Evolutionary conservation across 1,140 invertebrate genomes (phyloP).

Genomic region (Drosophila mayri): DNA sequence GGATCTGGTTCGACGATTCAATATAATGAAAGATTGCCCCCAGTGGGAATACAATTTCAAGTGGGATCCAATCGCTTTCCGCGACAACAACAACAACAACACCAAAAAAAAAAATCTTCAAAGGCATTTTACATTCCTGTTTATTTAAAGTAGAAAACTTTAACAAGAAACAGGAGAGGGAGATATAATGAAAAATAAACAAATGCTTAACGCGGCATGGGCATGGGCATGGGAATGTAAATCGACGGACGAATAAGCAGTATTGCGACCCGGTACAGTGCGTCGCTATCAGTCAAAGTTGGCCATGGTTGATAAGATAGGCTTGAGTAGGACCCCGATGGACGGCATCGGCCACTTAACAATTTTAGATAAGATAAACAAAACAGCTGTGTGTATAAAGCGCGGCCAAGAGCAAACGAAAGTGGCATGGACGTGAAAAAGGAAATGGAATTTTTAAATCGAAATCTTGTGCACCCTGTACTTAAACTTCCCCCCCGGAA

Average conservation of each 20-base stretch:
- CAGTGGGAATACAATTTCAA: conserved; percentile 16
- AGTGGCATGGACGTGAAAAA: conserved; percentile 32
- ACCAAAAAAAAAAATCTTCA: conserved; percentile 25
- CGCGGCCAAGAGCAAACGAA: conserved; percentile 51
- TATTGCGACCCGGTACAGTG: conserved; percentile 39
- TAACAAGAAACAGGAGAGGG: conserved; percentile 24
- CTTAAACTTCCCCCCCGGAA: conserved; percentile 20
- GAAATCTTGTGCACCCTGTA: conserved; percentile 33
- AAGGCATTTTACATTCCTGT: conserved; percentile 20
- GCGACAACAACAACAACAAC: neutral
- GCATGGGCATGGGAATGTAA: conserved; percentile 11
- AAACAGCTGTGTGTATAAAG: conserved; percentile 59
- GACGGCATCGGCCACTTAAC: conserved; percentile 33
- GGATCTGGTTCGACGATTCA: neutral
- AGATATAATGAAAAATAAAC: conserved; percentile 47
- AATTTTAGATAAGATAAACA: conserved; percentile 52
- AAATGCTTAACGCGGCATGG: conserved; percentile 11
- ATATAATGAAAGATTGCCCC: conserved; percentile 1
- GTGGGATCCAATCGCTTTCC: conserved; percentile 29
- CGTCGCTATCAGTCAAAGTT: conserved; percentile 57
- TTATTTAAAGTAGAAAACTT: conserved; percentile 37
- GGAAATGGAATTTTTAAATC: conserved; percentile 23
- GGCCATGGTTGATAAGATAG: conserved; percentile 55
- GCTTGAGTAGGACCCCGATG: conserved; percentile 14
- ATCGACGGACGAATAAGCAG: conserved; percentile 13